These are phyloP conservation scores for Glaucopsyche alexis DNA, from an alignment of 2,888 invertebrate species.

Conservation along the genomic window DNA sequence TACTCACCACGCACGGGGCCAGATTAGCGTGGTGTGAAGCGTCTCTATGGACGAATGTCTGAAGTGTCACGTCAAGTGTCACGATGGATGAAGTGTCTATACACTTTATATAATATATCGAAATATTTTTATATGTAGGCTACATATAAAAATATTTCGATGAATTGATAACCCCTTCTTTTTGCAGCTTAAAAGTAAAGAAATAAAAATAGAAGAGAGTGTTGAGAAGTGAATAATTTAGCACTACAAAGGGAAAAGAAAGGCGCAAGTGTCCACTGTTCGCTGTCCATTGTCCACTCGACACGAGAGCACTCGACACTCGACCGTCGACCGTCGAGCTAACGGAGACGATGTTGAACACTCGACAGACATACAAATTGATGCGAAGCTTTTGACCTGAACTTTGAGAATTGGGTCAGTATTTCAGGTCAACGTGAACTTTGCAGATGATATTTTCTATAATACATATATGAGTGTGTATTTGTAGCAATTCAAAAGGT, in stretches of 20 bases:
- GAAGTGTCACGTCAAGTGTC: too few relatives aligned
- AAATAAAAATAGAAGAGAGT: neutral
- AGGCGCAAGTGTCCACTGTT: neutral
- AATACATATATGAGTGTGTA: neutral
- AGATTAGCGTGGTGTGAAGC: too few relatives aligned
- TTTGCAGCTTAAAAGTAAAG: neutral
- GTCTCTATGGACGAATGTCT: too few relatives aligned
- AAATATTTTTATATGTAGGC: too few relatives aligned
- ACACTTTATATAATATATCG: too few relatives aligned
- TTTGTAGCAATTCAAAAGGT: neutral
- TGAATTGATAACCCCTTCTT: neutral
- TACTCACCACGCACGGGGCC: too few relatives aligned
- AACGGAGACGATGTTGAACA: neutral
- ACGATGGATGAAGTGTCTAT: too few relatives aligned
- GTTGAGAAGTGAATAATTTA: constrained; percentile 4
- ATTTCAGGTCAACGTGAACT: constrained; percentile 13
- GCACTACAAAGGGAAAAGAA: neutral
- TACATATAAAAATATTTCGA: too few relatives aligned
- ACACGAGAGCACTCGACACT: neutral
- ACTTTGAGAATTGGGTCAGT: constrained; percentile 12
- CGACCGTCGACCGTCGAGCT: neutral
- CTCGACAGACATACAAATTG: neutral
- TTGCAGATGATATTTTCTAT: neutral
- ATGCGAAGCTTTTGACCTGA: neutral
- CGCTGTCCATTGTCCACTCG: neutral